These are phyloP conservation scores for Dipodomys merriami DNA, from an alignment of 2,113 vertebrate genomes.

Conservation along the genomic window DNA sequence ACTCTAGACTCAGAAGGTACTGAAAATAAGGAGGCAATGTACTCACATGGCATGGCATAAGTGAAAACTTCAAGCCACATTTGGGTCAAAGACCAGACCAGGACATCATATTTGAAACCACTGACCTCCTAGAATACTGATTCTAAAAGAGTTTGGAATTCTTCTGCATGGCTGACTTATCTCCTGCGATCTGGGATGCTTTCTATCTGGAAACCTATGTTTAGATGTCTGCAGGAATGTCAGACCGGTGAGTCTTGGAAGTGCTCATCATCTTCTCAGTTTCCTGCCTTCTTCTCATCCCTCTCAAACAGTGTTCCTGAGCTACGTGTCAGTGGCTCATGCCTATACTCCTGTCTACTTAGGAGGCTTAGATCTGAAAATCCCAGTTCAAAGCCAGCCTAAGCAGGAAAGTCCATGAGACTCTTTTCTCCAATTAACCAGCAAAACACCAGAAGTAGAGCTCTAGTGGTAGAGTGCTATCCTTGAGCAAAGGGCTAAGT, in stretches of 20 bases:
- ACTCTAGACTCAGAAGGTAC: not conserved
- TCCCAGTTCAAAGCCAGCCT: no score
- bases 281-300: not conserved
- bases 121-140: not conserved
- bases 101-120: not conserved
- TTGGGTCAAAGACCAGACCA: not conserved
- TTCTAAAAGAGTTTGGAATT: not conserved
- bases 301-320: not conserved
- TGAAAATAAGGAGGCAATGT: not conserved
- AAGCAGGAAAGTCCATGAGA: no score
- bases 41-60: no score
- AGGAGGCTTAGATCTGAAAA: no score
- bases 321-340: no score
- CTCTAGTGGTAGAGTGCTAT: no score
- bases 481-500: no score
- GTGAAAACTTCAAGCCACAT: not conserved
- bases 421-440: no score
- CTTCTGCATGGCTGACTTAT: not conserved
- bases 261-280: not conserved
- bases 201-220: not conserved
- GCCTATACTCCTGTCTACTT: no score
- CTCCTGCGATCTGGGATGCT: not conserved
- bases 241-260: fast-evolving
- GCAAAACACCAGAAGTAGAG: no score
- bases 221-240: not conserved